These are phyloP conservation scores for Heteromormyrus szaboi DNA, from an alignment of 2,797 vertebrate genomes.

Conservation along the genomic window DNA sequence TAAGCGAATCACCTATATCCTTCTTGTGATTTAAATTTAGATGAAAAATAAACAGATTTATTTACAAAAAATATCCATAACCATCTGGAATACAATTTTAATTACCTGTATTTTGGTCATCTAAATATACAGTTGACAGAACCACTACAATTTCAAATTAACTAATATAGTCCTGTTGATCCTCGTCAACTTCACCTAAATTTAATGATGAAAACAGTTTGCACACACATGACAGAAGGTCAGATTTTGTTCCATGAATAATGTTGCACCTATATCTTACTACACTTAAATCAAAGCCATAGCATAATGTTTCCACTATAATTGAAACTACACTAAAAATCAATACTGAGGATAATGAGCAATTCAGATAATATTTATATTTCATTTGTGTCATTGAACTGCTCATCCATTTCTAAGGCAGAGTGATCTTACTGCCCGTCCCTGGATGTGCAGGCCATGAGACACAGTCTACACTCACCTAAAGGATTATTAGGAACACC, in stretches of 20 bases:
- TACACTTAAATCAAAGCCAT: background rate
- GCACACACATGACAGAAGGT: slow-evolving; percentile 12
- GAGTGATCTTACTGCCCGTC: background rate
- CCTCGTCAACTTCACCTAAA: slow-evolving; percentile 64
- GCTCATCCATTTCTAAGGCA: background rate
- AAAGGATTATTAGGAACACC: too few species aligned
- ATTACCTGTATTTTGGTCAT: slow-evolving; percentile 49
- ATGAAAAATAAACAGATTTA: background rate
- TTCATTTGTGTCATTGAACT: background rate
- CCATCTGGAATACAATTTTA: slow-evolving; percentile 33
- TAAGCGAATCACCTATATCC: background rate
- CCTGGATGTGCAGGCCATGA: background rate
- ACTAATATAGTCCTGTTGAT: slow-evolving; percentile 47
- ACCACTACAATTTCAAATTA: slow-evolving; percentile 45
- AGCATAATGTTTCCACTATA: background rate
- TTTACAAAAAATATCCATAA: slow-evolving; percentile 27
- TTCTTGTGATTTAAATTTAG: background rate
- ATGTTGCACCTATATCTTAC: background rate
- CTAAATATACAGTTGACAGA: slow-evolving; percentile 57
- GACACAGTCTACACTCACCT: background rate
- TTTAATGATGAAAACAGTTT: slow-evolving; percentile 58
- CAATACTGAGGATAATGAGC: background rate
- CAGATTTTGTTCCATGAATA: slow-evolving; percentile 12
- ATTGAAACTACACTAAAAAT: background rate
- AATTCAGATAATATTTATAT: background rate